These are phyloP conservation scores for Phlogophora meticulosa DNA, from an alignment of 2,888 invertebrate species.

Conservation along the genomic window DNA sequence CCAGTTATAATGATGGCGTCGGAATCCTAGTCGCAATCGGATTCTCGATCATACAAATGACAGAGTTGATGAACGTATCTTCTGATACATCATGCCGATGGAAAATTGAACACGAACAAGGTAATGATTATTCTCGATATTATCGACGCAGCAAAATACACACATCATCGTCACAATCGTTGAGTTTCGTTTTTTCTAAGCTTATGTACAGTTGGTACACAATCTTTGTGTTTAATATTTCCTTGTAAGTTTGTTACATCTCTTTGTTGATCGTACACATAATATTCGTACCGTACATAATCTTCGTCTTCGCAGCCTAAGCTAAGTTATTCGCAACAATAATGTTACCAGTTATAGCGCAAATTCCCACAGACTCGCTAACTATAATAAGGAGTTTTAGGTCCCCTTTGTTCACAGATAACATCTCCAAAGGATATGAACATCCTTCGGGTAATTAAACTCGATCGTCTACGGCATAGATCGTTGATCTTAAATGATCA, in stretches of 20 bases:
- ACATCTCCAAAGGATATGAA: constrained; percentile 54
- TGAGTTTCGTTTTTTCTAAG: background rate
- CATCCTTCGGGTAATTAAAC: constrained; percentile 48
- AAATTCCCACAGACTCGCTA: constrained; percentile 51
- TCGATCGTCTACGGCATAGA: constrained; percentile 38
- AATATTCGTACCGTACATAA: constrained; percentile 13
- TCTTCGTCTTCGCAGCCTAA: constrained; percentile 27
- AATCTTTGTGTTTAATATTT: constrained; percentile 14
- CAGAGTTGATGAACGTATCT: constrained; percentile 27
- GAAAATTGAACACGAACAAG: constrained; percentile 24
- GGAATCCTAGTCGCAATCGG: constrained; percentile 20
- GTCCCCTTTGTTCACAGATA: constrained; percentile 52
- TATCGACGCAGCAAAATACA: background rate
- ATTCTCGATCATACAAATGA: constrained; percentile 43
- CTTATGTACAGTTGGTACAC: background rate
- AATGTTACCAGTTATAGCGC: constrained; percentile 44
- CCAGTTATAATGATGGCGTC: constrained; percentile 48
- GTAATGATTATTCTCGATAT: constrained; percentile 3
- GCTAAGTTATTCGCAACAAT: constrained; percentile 36
- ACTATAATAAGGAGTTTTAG: constrained; percentile 38
- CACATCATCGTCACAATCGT: background rate
- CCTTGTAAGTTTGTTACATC: constrained; percentile 26
- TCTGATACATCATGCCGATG: constrained; percentile 3
- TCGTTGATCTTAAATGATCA: constrained; percentile 36
- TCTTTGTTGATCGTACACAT: constrained; percentile 13